Conservation (phyloP, 1,140 invertebrate species). For the Uloborus diversus region DNA sequence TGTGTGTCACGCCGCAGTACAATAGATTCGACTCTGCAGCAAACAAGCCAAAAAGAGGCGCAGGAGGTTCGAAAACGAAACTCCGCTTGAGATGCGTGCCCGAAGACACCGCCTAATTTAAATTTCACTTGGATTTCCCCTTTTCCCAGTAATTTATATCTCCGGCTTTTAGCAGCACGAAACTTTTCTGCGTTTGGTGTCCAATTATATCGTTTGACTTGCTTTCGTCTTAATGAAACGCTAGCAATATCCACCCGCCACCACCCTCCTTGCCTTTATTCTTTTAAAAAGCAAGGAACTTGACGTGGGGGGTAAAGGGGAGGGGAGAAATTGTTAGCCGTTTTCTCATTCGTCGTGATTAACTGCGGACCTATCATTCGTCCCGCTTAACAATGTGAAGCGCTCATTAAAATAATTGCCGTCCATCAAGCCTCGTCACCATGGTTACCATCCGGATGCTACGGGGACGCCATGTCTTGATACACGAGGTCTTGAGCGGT, state of each 20-base stretch:
- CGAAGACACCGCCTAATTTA: conserved; percentile 47
- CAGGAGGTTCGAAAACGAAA: conserved; percentile 34
- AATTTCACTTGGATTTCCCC: conserved; percentile 8
- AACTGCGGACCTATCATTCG: conserved; percentile 52
- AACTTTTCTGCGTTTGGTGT: conserved; percentile 46
- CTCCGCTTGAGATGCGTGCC: background rate
- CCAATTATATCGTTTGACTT: conserved; percentile 56
- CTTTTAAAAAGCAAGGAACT: conserved; percentile 37
- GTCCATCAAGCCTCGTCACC: conserved; percentile 42
- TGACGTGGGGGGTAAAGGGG: background rate
- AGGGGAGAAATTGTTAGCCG: conserved; percentile 47
- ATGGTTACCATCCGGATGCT: conserved; percentile 45
- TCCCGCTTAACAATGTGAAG: conserved; percentile 53
- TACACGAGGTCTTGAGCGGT: conserved; percentile 29
- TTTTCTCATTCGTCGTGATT: conserved; percentile 51
- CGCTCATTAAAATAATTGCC: conserved; percentile 56
- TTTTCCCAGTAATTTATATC: conserved; percentile 26
- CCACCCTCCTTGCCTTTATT: conserved; percentile 10
- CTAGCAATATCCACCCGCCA: conserved; percentile 15
- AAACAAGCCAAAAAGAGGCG: background rate
- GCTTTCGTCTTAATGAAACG: conserved; percentile 55
- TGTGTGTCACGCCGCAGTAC: background rate
- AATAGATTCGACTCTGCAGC: too few species aligned
- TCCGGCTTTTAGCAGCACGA: background rate
- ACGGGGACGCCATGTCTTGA: conserved; percentile 49